phyloP scores from a whole-genome alignment of 2,113 vertebrate species.

The Dipodomys ordii region DNA sequence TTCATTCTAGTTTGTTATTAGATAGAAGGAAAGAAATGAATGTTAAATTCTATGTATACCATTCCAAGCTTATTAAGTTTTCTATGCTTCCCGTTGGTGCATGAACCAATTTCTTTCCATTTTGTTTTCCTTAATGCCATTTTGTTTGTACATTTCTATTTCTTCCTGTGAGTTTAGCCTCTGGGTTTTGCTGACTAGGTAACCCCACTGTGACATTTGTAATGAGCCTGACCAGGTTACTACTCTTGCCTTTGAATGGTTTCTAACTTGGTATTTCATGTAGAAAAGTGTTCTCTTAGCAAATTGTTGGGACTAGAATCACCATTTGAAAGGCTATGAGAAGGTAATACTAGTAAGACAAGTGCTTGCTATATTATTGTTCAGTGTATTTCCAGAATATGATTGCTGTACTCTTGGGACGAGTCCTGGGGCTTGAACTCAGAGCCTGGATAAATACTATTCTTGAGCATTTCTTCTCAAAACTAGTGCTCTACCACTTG shows the following conservation, averaged over 20 bases:
- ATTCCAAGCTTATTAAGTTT: not conserved
- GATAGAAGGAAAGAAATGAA: not conserved
- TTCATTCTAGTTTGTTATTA: not conserved
- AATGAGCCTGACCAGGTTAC: not conserved
- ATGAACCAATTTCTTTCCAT: not conserved
- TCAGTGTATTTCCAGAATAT: conserved; percentile 7
- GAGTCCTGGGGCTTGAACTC: too few species aligned
- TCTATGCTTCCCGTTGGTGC: not conserved
- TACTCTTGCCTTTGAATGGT: not conserved
- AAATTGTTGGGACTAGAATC: not conserved
- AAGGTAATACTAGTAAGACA: not conserved
- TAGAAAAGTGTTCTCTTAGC: not conserved
- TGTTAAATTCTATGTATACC: not conserved
- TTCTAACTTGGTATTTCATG: not conserved
- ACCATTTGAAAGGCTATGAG: not conserved
- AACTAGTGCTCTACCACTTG: too few species aligned
- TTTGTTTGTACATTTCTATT: not conserved
- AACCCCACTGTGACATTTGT: not conserved
- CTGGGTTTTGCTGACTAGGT: not conserved
- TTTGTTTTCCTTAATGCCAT: not conserved
- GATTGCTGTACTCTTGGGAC: not conserved
- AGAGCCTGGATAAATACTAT: too few species aligned
- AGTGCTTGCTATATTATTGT: not conserved
- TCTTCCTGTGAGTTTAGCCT: not conserved
- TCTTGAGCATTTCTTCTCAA: too few species aligned